These are phyloP conservation scores for Gymnothorax javanicus DNA, from an alignment of 2,797 vertebrate species.

Conservation along the genomic window DNA sequence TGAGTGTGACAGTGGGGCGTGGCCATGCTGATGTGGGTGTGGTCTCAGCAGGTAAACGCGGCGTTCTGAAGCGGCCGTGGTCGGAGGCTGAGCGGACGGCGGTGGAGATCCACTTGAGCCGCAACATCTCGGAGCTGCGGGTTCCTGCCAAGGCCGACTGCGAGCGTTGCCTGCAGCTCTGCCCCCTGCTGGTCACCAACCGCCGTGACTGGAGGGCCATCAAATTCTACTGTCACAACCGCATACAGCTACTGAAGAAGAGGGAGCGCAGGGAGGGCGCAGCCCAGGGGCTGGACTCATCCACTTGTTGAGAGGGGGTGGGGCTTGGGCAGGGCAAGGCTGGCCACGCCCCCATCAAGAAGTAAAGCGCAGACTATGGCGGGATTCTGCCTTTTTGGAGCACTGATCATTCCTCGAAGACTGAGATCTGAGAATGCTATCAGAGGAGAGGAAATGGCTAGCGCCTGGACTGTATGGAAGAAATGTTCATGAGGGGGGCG, in stretches of 20 bases:
- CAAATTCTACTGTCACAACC: conserved; percentile 83
- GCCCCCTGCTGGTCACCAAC: conserved; percentile 78
- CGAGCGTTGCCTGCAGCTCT: conserved; percentile 77
- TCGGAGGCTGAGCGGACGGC: conserved; percentile 76
- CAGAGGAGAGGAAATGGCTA: not conserved
- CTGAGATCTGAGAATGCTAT: not conserved
- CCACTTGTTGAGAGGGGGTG: conserved; percentile 65
- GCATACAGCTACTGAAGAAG: conserved; percentile 81
- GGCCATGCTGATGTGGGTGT: not conserved
- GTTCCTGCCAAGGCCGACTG: conserved; percentile 80
- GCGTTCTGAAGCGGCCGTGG: conserved; percentile 80
- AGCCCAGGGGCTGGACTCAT: conserved; percentile 53
- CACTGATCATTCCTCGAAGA: not conserved
- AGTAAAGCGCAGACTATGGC: not conserved
- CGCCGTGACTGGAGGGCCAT: conserved; percentile 79
- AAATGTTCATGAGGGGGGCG: not conserved
- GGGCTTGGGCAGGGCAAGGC: no score
- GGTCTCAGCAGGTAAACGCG: conserved; percentile 70
- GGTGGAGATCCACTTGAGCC: conserved; percentile 77
- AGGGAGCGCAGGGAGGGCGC: conserved; percentile 70
- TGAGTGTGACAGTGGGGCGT: not conserved
- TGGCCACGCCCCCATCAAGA: not conserved
- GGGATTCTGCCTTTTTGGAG: not conserved
- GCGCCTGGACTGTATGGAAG: not conserved
- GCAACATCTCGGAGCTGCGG: conserved; percentile 75